Evolutionary conservation across 2,888 invertebrate species (phyloP).

Genomic region (Luffia ferchaultella): DNA sequence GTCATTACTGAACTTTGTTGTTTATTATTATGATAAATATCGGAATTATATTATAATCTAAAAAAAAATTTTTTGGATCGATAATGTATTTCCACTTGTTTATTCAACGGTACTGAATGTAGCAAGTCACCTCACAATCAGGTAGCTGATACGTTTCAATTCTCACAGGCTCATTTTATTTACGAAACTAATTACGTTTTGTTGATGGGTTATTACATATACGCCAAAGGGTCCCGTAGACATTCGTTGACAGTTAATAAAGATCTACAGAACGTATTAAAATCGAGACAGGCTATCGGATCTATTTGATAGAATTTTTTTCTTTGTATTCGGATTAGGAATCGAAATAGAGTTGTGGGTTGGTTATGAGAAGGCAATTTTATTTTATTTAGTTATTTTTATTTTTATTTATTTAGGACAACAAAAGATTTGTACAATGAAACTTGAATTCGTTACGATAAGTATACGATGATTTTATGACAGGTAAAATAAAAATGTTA

Average conservation of each 20-base stretch:
- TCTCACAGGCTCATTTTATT: constrained; percentile 61
- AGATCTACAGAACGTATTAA: constrained; percentile 21
- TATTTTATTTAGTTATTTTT: constrained; percentile 21
- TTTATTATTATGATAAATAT: too few species aligned
- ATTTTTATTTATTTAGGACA: too few species aligned
- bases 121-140: constrained; percentile 55
- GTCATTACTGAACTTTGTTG: too few species aligned
- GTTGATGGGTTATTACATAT: constrained; percentile 42
- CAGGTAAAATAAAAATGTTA: too few species aligned
- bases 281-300: neutral
- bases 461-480: too few species aligned
- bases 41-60: too few species aligned
- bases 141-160: constrained; percentile 62
- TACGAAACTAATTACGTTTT: constrained; percentile 66
- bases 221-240: neutral
- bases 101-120: constrained; percentile 36
- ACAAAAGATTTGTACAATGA: too few species aligned
- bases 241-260: constrained; percentile 55
- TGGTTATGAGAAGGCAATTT: constrained; percentile 10
- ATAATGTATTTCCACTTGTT: constrained; percentile 24
- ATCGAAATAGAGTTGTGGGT: neutral
- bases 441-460: too few species aligned
- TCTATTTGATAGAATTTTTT: neutral
- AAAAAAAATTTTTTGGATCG: too few species aligned
- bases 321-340: neutral